Evolutionary conservation across 2,113 vertebrate genomes (phyloP).

Genomic region (Cyrtonyx montezumae): DNA sequence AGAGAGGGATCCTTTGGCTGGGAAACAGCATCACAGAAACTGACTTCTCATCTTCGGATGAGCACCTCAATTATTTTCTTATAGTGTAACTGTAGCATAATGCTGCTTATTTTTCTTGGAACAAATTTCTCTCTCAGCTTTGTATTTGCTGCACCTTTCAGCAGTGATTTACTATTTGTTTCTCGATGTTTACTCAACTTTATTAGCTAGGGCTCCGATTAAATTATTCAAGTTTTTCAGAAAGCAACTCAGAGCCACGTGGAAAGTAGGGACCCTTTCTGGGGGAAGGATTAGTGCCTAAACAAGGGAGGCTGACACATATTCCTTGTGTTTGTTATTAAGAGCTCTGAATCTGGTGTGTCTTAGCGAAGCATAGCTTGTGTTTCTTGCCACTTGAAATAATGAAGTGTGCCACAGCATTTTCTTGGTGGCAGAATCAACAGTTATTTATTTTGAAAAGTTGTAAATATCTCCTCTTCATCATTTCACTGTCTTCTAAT

Average conservation of each 20-base stretch:
- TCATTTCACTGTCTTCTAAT: not conserved
- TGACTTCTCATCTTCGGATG: accelerated
- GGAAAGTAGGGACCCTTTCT: not conserved
- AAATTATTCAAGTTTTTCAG: not conserved
- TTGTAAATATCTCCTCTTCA: not conserved
- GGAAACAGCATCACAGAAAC: not conserved
- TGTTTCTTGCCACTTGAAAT: not conserved
- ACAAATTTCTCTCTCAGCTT: not conserved
- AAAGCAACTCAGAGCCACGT: not conserved
- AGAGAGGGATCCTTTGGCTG: not conserved
- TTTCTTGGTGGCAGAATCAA: not conserved
- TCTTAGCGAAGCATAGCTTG: not conserved
- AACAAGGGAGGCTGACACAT: not conserved
- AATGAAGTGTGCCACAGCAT: not conserved
- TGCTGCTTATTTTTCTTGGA: not conserved
- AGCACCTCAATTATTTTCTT: not conserved
- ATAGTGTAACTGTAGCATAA: not conserved
- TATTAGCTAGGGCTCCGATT: accelerated
- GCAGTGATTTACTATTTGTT: not conserved
- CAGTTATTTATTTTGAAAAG: not conserved
- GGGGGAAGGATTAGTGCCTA: not conserved
- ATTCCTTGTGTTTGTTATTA: not conserved
- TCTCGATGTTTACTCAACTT: not conserved
- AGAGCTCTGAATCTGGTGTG: not conserved
- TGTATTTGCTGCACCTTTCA: not conserved